These are phyloP conservation scores for Hemicordylus capensis DNA, from an alignment of 2,113 vertebrate genomes.

Conservation along the genomic window DNA sequence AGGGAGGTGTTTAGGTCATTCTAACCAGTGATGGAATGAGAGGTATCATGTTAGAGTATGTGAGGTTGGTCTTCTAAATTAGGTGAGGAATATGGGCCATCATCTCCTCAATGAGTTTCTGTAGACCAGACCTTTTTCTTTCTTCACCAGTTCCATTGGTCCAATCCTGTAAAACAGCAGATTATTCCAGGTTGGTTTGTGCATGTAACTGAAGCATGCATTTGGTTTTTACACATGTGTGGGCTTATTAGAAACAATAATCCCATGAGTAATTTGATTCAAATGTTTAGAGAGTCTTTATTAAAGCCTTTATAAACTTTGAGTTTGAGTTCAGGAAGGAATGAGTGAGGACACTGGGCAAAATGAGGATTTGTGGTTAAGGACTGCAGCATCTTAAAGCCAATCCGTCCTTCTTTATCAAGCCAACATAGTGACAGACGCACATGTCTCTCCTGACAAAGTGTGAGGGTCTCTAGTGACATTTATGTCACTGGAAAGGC, in stretches of 20 bases:
- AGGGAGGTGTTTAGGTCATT: not conserved
- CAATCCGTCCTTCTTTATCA: conserved; percentile 34
- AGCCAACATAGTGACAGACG: conserved; percentile 32
- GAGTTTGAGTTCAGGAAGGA: conserved; percentile 3
- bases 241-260: not conserved
- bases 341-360: conserved; percentile 25
- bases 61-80: no score
- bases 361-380: not conserved
- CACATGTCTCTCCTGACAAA: conserved; percentile 50
- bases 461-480: conserved; percentile 54
- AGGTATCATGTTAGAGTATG: not conserved
- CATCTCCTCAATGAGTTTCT: not conserved
- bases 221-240: not conserved
- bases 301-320: not conserved
- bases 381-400: conserved; percentile 31
- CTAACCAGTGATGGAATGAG: not conserved
- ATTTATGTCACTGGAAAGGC: conserved; percentile 72
- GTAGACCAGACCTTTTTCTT: not conserved
- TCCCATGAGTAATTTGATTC: not conserved
- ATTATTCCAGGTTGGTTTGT: no score
- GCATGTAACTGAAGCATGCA: not conserved
- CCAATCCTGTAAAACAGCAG: not conserved
- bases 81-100: not conserved
- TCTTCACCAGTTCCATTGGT: not conserved
- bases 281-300: not conserved